Evolutionary conservation across 2,888 invertebrate genomes (phyloP), one percentile per base, ranked within the genome.

Genomic region (Atethmia centrago): DNA sequence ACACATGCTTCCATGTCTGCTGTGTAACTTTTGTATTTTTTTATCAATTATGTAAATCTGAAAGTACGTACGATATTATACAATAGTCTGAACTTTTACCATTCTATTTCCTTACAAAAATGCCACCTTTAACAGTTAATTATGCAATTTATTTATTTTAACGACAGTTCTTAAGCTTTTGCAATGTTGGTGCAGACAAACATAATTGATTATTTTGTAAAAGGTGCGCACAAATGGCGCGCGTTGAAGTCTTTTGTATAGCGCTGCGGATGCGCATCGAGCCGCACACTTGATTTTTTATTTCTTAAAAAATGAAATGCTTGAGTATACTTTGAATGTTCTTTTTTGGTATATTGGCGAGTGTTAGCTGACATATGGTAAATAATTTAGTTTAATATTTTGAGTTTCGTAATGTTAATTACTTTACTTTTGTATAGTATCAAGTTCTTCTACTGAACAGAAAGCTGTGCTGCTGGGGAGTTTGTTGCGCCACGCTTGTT

Each of bases 221-320:
- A 51, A 28, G 8, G 7, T 3, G 19, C 28, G 51, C 45, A 49
- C 40, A 36, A 31, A n/a, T 56, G 5, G 25, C 62, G 80, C 89
- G 88, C 91, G 90, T 91, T 90, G 89, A 90, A 85, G 86, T 91
- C 90, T 90, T 90, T 90, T 88, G 58, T 87, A 85, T 65, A 59
- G 62, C 56, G 42, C 36, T 64, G 58, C 67, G 74, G 58, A 40
- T 63, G 69, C 73, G 31, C 31, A 31, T 31, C n/a, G n/a, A n/a
- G n/a, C 31, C 31, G 31, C 31, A 31, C 31, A 36, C 36, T 36
- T 36, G 36, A 36, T 36, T 36, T 36, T 36, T 36, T 36, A 36
- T 36, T 36, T 36, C 36, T 36, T 36, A 31, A 36, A 5, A 36
- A 36, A 36, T 36, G 2, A 36, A 36, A 36, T 36, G 36, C 36